Conservation (phyloP, 2,113 vertebrate genomes). For the Toxostoma redivivum region DNA sequence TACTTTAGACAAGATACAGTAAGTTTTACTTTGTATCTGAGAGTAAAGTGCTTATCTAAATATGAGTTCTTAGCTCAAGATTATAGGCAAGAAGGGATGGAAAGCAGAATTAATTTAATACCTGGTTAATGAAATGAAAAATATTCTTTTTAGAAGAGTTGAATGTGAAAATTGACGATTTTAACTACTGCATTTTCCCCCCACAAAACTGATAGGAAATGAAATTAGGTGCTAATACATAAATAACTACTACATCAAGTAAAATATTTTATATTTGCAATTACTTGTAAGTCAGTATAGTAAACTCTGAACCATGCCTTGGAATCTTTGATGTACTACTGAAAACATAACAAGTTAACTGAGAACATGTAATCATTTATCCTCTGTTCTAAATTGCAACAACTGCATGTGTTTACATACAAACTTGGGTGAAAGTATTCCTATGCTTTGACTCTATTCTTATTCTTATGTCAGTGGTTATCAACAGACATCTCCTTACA, state of each 20-base stretch:
- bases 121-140: not conserved
- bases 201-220: accelerated
- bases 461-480: not conserved
- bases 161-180: not conserved
- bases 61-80: not conserved
- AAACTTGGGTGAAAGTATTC: not conserved
- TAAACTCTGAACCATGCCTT: not conserved
- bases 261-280: not conserved
- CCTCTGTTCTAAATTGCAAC: not conserved
- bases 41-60: not conserved
- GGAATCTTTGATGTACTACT: not conserved
- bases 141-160: not conserved
- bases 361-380: not conserved
- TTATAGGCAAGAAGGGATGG: not conserved
- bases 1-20: not conserved
- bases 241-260: not conserved
- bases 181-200: not conserved
- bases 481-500: not conserved
- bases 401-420: not conserved
- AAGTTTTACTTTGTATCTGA: not conserved
- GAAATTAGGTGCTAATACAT: not conserved
- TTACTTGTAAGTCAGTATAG: not conserved
- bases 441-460: not conserved
- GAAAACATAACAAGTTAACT: not conserved
- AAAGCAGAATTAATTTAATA: not conserved